A percentile compares a stretch with the other conserved stretches of the same genome.
Evolutionary conservation across 1,140 invertebrate genomes (phyloP).

Genomic region (Lucilia sericata): DNA sequence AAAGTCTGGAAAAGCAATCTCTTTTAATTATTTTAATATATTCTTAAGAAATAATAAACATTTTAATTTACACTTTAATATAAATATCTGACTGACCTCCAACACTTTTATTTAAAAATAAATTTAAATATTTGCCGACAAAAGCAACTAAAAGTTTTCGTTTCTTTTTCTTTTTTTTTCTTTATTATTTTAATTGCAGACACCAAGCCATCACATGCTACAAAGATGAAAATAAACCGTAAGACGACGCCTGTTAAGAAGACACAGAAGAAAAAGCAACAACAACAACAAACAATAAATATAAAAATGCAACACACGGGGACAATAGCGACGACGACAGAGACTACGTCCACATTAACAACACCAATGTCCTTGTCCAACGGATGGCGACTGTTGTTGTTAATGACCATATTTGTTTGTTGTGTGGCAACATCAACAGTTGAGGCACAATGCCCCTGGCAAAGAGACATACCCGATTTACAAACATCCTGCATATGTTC

Average conservation of each 20-base stretch:
- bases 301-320: neutral
- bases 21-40: too few relatives aligned
- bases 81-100: too few relatives aligned
- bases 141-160: neutral
- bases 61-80: too few relatives aligned
- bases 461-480: conserved; percentile 76
- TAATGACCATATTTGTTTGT: neutral
- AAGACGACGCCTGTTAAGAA: neutral
- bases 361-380: neutral
- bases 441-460: conserved; percentile 84
- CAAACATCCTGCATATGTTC: conserved; percentile 91
- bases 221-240: conserved; percentile 31
- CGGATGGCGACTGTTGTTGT: neutral
- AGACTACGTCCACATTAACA: neutral
- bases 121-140: neutral
- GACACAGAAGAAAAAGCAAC: neutral
- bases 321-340: neutral
- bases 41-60: too few relatives aligned
- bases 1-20: too few relatives aligned
- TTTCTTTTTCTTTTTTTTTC: neutral
- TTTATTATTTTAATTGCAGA: conserved; percentile 13
- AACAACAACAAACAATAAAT: neutral
- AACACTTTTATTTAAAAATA: neutral
- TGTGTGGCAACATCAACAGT: conserved; percentile 3
- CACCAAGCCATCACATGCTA: conserved; percentile 19